phyloP scores from a whole-genome alignment of 2,113 vertebrate genomes.

The Corythoichthys haematopterus region DNA sequence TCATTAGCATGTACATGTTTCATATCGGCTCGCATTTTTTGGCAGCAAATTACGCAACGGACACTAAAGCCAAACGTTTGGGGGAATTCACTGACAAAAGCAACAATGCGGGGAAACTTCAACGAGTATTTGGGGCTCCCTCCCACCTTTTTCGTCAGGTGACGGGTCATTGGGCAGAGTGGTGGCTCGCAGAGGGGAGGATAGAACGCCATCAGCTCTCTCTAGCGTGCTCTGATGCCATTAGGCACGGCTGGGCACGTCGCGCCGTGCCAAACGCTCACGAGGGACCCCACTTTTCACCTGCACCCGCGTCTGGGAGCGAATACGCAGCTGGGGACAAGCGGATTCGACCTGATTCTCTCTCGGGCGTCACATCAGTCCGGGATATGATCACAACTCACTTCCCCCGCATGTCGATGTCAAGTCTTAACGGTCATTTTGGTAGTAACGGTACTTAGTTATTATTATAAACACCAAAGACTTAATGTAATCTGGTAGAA shows the following conservation, averaged over 20 bases:
- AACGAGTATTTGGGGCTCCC: constrained; percentile 18
- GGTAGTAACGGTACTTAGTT: not conserved
- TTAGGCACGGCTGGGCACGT: constrained; percentile 54
- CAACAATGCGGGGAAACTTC: not conserved
- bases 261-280: constrained; percentile 26
- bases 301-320: constrained; percentile 44
- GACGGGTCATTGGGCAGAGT: constrained; percentile 54
- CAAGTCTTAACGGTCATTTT: not conserved
- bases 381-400: not conserved
- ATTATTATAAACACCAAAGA: not conserved
- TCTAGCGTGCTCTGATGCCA: constrained; percentile 50
- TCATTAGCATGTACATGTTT: constrained; percentile 7
- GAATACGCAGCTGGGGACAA: constrained; percentile 42
- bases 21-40: constrained; percentile 7
- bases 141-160: constrained; percentile 31
- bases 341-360: constrained; percentile 26
- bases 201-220: constrained; percentile 57
- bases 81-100: not conserved
- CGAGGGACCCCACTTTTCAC: constrained; percentile 51
- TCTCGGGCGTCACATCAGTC: constrained; percentile 16
- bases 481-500: too few species aligned
- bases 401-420: not conserved
- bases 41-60: not conserved
- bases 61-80: not conserved
- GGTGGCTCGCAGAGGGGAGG: constrained; percentile 41